These are phyloP conservation scores for Fukomys damarensis DNA, from an alignment of 2,113 vertebrate species.

Conservation along the genomic window DNA sequence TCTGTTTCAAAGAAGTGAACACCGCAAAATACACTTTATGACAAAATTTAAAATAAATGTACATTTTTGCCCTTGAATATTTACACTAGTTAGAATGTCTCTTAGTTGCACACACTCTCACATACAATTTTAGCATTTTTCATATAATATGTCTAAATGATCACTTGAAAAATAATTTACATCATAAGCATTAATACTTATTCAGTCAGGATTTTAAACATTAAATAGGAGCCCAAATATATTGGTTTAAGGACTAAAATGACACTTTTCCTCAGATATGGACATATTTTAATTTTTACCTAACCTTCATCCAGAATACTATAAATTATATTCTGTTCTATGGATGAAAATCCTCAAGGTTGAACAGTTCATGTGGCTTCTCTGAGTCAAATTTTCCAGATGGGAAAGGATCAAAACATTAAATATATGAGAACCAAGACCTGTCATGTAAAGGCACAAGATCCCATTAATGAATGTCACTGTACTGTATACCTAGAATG, in stretches of 20 bases:
- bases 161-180: constrained; percentile 65
- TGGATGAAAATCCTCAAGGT: not conserved
- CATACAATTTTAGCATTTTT: not conserved
- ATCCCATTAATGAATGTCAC: too few species aligned
- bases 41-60: not conserved
- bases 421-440: too few species aligned
- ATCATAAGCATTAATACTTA: constrained; percentile 62
- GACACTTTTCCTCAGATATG: constrained; percentile 71
- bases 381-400: not conserved
- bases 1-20: not conserved
- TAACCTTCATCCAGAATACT: not conserved
- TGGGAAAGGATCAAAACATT: not conserved
- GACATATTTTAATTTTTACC: not conserved
- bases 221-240: constrained; percentile 39
- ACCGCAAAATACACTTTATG: not conserved
- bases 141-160: not conserved
- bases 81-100: not conserved
- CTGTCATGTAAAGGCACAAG: too few species aligned
- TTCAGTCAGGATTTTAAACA: constrained; percentile 53
- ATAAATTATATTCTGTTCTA: not conserved
- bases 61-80: not conserved
- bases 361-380: not conserved
- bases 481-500: too few species aligned
- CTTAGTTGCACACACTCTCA: not conserved
- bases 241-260: constrained; percentile 37